These are phyloP conservation scores for Drosophila ironensis DNA, from an alignment of 1,140 invertebrate species.

Conservation along the genomic window DNA sequence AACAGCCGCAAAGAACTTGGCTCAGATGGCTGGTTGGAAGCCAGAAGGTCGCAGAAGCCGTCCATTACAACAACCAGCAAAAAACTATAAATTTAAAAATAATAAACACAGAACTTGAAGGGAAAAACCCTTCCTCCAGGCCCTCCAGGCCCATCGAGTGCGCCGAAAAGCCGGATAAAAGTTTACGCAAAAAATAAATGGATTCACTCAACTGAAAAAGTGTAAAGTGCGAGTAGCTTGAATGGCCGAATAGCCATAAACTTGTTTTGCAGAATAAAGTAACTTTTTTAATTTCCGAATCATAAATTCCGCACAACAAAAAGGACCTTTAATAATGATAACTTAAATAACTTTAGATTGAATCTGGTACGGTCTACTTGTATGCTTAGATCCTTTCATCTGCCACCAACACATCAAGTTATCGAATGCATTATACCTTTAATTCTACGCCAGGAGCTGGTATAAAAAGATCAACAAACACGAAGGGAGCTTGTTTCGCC, in stretches of 20 bases:
- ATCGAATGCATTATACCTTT: slow-evolving; percentile 13
- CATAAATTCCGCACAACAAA: too few relatives aligned
- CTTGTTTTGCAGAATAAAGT: too few relatives aligned
- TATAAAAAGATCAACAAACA: slow-evolving; percentile 43
- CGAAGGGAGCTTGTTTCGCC: slow-evolving; percentile 11
- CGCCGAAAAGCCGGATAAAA: not conserved
- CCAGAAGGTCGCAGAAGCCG: not conserved
- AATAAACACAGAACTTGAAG: slow-evolving; percentile 15
- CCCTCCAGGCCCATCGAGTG: not conserved
- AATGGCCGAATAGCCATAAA: too few relatives aligned
- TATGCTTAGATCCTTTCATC: slow-evolving; percentile 1
- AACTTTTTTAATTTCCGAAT: too few relatives aligned
- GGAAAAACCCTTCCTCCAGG: slow-evolving; percentile 1
- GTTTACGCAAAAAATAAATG: not conserved
- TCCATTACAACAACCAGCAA: slow-evolving; percentile 1
- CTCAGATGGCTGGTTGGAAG: slow-evolving; percentile 3
- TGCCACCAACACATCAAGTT: slow-evolving; percentile 1
- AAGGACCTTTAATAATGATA: not conserved
- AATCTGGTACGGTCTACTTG: not conserved
- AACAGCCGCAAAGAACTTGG: not conserved
- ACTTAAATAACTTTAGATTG: not conserved
- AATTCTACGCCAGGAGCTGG: slow-evolving; percentile 2
- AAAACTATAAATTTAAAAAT: slow-evolving; percentile 15
- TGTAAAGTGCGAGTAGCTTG: too few relatives aligned
- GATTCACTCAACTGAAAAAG: not conserved